Conservation (phyloP, 2,797 vertebrate genomes). For the Enteromius unitaeniatus region DNA sequence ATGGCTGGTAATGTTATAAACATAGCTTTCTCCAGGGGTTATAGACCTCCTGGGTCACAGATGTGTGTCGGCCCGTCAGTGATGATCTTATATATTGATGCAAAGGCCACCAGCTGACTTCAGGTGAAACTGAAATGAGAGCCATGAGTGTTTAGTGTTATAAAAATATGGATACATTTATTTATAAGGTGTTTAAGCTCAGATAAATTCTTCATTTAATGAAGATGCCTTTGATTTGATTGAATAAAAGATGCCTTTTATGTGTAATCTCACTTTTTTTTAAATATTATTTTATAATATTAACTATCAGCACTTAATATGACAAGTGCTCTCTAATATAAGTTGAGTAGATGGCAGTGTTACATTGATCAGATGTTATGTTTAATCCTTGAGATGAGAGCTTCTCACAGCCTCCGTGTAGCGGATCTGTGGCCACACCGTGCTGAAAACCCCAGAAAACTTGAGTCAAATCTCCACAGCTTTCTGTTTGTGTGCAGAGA, state of each 20-base stretch:
- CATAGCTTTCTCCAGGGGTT: not conserved
- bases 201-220: constrained; percentile 12
- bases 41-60: constrained; percentile 4
- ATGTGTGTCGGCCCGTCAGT: not conserved
- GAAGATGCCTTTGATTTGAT: constrained; percentile 37
- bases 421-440: constrained; percentile 64
- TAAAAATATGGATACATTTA: not conserved
- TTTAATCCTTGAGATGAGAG: constrained; percentile 71
- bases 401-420: constrained; percentile 70
- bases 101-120: constrained; percentile 7
- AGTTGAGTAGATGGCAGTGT: constrained; percentile 62
- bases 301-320: constrained; percentile 45
- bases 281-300: constrained; percentile 51
- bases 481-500: constrained; percentile 58
- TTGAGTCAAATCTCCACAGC: constrained; percentile 66
- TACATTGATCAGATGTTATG: constrained; percentile 72
- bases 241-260: constrained; percentile 39
- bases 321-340: constrained; percentile 46
- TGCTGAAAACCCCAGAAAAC: constrained; percentile 60
- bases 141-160: not conserved
- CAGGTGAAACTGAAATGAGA: not conserved
- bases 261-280: constrained; percentile 52
- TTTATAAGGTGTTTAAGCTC: not conserved
- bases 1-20: not conserved
- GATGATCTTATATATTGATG: constrained; percentile 13